Conservation (phyloP, 2,113 vertebrate genomes). For the Lasiurus cinereus region DNA sequence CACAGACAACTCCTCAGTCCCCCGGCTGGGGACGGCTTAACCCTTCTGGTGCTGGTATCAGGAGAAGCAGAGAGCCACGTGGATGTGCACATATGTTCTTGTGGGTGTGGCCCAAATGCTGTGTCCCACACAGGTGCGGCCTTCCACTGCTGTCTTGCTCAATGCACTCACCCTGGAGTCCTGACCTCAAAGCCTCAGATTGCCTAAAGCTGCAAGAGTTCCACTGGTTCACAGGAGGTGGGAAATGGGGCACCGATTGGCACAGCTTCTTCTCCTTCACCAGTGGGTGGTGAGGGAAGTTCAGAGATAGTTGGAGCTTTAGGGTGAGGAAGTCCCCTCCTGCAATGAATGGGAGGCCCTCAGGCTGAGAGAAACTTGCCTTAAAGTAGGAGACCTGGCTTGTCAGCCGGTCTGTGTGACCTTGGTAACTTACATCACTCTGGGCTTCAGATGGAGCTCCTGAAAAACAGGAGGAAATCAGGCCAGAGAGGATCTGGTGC, state of each 20-base stretch:
- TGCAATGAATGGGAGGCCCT: neutral
- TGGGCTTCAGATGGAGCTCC: neutral
- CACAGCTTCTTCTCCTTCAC: neutral
- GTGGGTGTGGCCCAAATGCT: neutral
- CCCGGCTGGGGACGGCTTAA: conserved; percentile 70
- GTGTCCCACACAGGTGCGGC: neutral
- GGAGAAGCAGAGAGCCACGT: neutral
- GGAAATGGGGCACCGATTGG: neutral
- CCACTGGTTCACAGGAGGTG: neutral
- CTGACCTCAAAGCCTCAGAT: neutral
- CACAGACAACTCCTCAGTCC: conserved; percentile 56
- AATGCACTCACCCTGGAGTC: neutral
- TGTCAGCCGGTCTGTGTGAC: neutral
- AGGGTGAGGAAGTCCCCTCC: neutral
- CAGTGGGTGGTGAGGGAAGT: neutral
- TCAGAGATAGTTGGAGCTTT: neutral
- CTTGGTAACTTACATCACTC: neutral
- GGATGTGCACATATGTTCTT: neutral
- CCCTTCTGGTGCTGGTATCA: conserved; percentile 69
- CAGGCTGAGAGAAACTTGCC: neutral
- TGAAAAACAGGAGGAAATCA: conserved; percentile 16
- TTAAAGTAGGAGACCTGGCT: neutral
- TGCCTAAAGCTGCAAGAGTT: neutral
- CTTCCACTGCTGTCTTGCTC: neutral
- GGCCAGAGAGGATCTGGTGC: neutral